Percentiles rank a stretch among this genome's conserved stretches.
Evolutionary conservation across 1,140 invertebrate genomes (phyloP).

Genomic region (Pantala flavescens): DNA sequence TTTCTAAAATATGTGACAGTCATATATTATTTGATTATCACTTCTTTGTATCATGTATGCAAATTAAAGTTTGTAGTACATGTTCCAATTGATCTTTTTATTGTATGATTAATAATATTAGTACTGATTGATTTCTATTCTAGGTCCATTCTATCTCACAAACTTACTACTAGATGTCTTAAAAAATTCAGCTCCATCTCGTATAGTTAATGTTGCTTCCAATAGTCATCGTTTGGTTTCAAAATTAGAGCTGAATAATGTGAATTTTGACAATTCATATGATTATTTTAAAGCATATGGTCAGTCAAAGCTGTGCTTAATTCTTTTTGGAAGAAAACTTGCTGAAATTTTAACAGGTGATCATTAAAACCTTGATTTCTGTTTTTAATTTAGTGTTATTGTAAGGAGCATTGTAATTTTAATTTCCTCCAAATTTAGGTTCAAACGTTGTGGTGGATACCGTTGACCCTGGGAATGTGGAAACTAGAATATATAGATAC

Average conservation of each 20-base stretch:
- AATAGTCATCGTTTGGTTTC: constrained; percentile 30
- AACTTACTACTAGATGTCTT: not conserved
- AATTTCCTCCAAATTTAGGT: not conserved
- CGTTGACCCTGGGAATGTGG: constrained; percentile 35
- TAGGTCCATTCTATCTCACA: constrained; percentile 1
- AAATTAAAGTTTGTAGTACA: no score
- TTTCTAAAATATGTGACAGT: no score
- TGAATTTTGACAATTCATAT: not conserved
- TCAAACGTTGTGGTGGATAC: constrained; percentile 30
- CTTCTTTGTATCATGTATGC: no score
- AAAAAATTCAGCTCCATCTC: constrained; percentile 4
- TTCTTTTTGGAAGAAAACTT: constrained; percentile 30
- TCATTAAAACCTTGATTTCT: not conserved
- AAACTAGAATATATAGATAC: constrained; percentile 31
- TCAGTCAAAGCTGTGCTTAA: not conserved
- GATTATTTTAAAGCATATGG: constrained; percentile 11
- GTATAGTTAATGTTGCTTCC: constrained; percentile 32
- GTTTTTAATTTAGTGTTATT: no score
- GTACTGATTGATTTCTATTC: not conserved
- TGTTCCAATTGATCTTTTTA: no score
- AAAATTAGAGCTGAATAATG: constrained; percentile 4
- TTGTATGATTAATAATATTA: no score
- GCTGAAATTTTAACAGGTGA: constrained; percentile 23
- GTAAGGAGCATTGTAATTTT: no score
- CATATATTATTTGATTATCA: no score